Base-by-base conservation (phyloP, 2,888 invertebrate species). In the Leucania comma region DNA sequence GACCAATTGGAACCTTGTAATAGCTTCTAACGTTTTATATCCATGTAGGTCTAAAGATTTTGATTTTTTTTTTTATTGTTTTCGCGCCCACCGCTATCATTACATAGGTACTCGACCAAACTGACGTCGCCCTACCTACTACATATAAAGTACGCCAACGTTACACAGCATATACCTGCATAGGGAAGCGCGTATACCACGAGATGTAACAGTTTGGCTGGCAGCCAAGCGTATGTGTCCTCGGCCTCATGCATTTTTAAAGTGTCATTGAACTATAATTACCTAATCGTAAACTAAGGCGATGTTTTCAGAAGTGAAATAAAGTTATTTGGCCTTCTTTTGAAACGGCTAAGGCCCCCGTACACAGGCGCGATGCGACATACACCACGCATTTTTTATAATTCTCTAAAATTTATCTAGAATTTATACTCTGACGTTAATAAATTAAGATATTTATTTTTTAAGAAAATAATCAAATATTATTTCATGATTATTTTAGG, bases 261-360 rank as follows among this genome's bases (percentile, higher is more conserved):
- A 76, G 71, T 84, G 88, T 87, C 87, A 85, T 83, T 87, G 83
- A 84, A 86, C 87, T 82, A 81, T 85, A 80, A 86, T 87, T 87
- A 85, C 82, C 82, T 82, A 82, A 84, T 83, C 73, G 59, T 60
- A 81, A 81, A 69, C 67, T 79, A 71, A 57, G 57, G 50, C 35
- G 10, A 46, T 57, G 26, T 62, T 53, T 42, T 35, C 46, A 38
- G n/a, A 20, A 59, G 26, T 46, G 68, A 68, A 62, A 79, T 69
- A 58, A 46, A 59, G 51, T 57, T 22, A 57, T 22, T 56, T 57
- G 22, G 22, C 22, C 6, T 35, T 3, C 4, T 57, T 57, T 22
- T 10, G 20, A 56, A 56, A 12, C 32, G 12, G 1, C 10, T 56
- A 29, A 17, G 22, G 17, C 17, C 1, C 8, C 22, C 35, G 8